Conservation (phyloP, 2,888 invertebrate species). For the Rhodophaea formosa region DNA sequence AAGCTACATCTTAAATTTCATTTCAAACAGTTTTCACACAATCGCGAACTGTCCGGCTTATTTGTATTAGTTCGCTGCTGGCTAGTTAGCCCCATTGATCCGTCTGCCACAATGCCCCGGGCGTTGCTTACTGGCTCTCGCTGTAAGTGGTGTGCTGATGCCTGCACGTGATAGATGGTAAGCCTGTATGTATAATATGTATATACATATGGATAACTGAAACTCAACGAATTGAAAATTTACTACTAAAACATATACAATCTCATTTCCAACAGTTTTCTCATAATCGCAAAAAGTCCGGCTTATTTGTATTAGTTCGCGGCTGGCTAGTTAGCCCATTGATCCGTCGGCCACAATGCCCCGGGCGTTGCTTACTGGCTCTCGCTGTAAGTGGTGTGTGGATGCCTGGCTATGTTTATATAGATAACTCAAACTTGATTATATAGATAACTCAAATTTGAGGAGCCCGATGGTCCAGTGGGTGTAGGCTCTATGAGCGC, state of each 20-base stretch:
- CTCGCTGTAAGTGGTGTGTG: slow-evolving; percentile 2
- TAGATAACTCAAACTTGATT: too few relatives aligned
- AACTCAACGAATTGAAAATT: too few relatives aligned
- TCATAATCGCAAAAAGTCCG: slow-evolving; percentile 21
- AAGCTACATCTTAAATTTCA: too few relatives aligned
- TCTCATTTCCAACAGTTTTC: not conserved
- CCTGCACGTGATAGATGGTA: slow-evolving; percentile 10
- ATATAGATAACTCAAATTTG: too few relatives aligned
- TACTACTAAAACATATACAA: too few relatives aligned
- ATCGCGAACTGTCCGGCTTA: slow-evolving; percentile 33
- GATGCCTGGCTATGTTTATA: too few relatives aligned
- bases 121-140: not conserved
- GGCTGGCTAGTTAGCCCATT: slow-evolving; percentile 69
- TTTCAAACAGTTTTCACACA: slow-evolving; percentile 15
- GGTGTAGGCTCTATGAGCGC: too few relatives aligned
- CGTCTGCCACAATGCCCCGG: slow-evolving; percentile 66
- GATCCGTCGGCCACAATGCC: slow-evolving; percentile 73
- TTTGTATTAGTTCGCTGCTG: slow-evolving; percentile 72
- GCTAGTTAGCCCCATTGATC: slow-evolving; percentile 72
- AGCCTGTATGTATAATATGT: too few relatives aligned
- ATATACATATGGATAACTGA: too few relatives aligned
- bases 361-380: slow-evolving; percentile 2
- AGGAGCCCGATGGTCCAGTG: too few relatives aligned
- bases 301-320: slow-evolving; percentile 70
- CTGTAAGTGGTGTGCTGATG: slow-evolving; percentile 1